Evolutionary conservation across 2,797 vertebrate species (phyloP).

Genomic region (Cottoperca gobio): DNA sequence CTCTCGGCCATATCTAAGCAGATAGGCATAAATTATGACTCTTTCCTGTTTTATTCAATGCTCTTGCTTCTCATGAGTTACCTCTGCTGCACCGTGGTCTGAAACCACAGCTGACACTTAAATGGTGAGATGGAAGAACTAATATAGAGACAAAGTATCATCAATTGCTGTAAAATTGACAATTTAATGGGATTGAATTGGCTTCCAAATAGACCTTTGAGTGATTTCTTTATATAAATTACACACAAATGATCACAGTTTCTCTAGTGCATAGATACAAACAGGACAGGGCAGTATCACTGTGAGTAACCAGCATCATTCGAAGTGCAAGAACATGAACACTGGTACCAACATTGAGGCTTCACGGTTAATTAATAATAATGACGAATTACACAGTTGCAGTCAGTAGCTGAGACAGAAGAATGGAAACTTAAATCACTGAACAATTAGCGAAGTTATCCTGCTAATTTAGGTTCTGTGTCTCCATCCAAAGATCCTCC

Average conservation of each 20-base stretch:
- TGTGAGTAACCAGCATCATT: neutral
- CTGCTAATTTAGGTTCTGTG: neutral
- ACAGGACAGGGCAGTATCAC: neutral
- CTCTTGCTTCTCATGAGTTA: neutral
- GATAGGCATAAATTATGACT: neutral
- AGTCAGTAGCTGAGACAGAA: neutral
- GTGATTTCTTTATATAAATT: neutral
- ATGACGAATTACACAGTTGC: neutral
- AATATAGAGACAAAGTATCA: neutral
- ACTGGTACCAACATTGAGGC: neutral
- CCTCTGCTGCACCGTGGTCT: neutral
- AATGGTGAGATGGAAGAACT: neutral
- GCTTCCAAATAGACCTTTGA: neutral
- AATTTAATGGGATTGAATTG: too few relatives aligned
- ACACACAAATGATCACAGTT: neutral
- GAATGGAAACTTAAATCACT: neutral
- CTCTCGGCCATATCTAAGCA: neutral
- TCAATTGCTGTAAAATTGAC: neutral
- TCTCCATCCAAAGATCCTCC: neutral
- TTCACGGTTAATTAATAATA: neutral
- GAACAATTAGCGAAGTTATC: neutral
- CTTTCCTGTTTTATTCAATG: neutral
- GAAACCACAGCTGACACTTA: neutral
- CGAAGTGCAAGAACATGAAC: neutral
- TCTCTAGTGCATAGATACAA: neutral